Evolutionary conservation across 2,113 vertebrate genomes (phyloP).

Genomic region (Tenrec ecaudatus): DNA sequence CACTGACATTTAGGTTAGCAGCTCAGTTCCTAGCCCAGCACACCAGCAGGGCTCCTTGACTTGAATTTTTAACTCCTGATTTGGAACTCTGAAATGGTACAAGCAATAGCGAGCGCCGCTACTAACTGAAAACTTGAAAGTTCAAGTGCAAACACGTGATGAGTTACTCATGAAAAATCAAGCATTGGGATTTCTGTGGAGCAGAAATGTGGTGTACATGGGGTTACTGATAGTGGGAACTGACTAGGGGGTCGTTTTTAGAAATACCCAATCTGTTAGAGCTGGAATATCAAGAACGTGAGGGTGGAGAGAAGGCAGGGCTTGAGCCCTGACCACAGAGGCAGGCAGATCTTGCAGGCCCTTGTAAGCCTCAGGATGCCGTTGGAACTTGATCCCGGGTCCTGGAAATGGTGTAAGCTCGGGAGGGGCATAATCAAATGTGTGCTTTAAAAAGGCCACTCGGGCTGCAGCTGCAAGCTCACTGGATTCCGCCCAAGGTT

Average conservation of each 20-base stretch:
- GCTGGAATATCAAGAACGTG: not conserved
- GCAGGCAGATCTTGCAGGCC: not conserved
- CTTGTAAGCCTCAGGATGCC: conserved; percentile 18
- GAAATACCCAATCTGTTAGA: not conserved
- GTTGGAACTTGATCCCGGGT: conserved; percentile 65
- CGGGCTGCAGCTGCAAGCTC: conserved; percentile 67
- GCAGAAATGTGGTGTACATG: not conserved
- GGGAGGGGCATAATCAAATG: conserved; percentile 45
- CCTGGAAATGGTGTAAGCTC: conserved; percentile 54
- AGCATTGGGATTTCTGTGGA: not conserved
- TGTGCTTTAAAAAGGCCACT: conserved; percentile 69
- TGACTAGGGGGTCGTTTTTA: not conserved
- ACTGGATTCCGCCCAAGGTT: conserved; percentile 78
- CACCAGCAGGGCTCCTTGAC: no score
- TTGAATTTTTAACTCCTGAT: no score
- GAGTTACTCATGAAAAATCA: not conserved
- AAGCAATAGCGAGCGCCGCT: not conserved
- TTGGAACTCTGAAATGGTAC: not conserved
- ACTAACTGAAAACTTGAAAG: no score
- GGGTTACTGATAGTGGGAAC: not conserved
- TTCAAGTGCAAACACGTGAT: not conserved
- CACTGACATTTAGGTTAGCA: no score
- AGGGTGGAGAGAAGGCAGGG: not conserved
- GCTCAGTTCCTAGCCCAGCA: no score
- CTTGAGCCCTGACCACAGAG: not conserved